Percentiles rank a stretch among this genome's conserved stretches.
These are phyloP conservation scores for Pinctada fucata DNA, from an alignment of 2,888 invertebrate species.

Conservation along the genomic window DNA sequence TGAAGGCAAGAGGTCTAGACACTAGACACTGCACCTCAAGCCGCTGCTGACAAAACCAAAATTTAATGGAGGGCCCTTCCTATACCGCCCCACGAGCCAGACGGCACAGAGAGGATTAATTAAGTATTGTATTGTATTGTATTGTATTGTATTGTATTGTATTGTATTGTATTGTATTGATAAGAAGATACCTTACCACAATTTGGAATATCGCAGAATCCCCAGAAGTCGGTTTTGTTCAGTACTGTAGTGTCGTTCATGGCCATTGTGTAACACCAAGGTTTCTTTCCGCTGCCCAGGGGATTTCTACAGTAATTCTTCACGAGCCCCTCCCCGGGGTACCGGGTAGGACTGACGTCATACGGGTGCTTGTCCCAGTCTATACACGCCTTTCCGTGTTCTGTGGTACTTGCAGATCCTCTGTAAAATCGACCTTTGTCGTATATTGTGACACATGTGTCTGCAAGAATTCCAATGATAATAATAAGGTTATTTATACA, in stretches of 20 bases:
- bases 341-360: constrained; percentile 20
- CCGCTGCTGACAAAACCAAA: too few species aligned
- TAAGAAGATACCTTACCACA: too few species aligned
- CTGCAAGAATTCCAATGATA: background rate
- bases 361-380: constrained; percentile 14
- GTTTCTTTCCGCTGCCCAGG: constrained; percentile 11
- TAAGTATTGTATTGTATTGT: too few species aligned
- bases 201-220: constrained; percentile 18
- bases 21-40: too few species aligned
- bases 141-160: too few species aligned
- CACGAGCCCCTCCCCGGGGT: constrained; percentile 20
- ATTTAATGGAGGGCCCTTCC: too few species aligned
- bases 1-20: too few species aligned
- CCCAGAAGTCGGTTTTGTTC: constrained; percentile 18
- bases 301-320: constrained; percentile 19
- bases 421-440: constrained; percentile 20
- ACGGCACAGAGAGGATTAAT: too few species aligned
- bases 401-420: constrained; percentile 7
- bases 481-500: too few species aligned
- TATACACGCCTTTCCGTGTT: constrained; percentile 7
- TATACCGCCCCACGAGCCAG: too few species aligned
- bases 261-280: constrained; percentile 22
- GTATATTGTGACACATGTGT: background rate
- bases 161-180: too few species aligned
- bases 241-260: background rate